Base-by-base conservation (phyloP, 2,797 vertebrate genomes). In the Clarias fuscus region DNA sequence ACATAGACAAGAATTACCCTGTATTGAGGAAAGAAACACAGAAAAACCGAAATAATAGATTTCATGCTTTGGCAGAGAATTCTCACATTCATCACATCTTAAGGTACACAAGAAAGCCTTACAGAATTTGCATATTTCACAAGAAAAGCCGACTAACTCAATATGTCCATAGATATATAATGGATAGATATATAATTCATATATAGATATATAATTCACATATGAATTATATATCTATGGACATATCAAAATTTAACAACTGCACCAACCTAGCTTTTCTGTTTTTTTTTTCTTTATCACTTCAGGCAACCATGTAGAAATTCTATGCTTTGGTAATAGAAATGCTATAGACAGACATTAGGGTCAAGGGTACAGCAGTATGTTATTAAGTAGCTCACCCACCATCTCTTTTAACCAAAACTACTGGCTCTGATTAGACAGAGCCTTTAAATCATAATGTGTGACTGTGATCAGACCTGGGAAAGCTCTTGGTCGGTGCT, bases 401-500 rank as follows among this genome's bases (percentile, higher is more conserved):
- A 15, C 10, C n/a, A 56, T 13, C 71, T 33, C n/a, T 8, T 14
- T 4, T 56, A 43, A 77, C 27, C 14, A 37, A 61, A 80, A 78
- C 17, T 33, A 61, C 56, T 62, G 14, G 20, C 14, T 27, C 62
- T 30, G 40, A 30, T 6, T 53, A 2, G 24, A 81, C 33, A 62
- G 6, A 6, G 18, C 5, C 4, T 56, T 68, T 30, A 82, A 82
- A 43, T 72, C 33, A 56, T 61, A 53, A 70, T 30, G 62, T 20
- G 22, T 85, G 67, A 72, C 70, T 10, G 30, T 48, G 20, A 24
- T 79, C 91, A 87, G 88, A 98, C 97, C 97, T 95, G 97, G 95
- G 91, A 98, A 97, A 64, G 96, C 95, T 91, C 97, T 93, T 88
- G 95, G 96, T 92, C 97, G 95, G 93, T 96, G 95, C 89, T 95